Conservation (phyloP, 2,888 invertebrate genomes). For the Chaitophorus viminalis region DNA sequence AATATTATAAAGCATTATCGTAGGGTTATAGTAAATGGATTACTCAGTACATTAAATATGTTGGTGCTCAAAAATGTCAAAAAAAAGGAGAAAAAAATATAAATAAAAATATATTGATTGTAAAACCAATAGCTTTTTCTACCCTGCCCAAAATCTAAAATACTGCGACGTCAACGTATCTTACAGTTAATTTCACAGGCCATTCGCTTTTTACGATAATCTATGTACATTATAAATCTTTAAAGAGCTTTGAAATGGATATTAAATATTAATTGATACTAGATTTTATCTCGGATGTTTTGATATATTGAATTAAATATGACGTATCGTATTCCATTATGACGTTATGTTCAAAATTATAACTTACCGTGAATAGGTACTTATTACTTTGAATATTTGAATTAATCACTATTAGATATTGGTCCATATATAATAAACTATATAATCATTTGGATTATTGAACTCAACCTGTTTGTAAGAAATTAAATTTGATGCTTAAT, state of each 20-base stretch:
- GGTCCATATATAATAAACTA: too few relatives aligned
- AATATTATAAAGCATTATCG: not conserved
- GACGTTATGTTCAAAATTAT: too few relatives aligned
- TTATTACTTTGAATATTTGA: too few relatives aligned
- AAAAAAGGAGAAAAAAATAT: not conserved
- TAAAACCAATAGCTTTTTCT: slow-evolving; percentile 9
- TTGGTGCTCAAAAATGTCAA: not conserved
- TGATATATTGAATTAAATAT: not conserved
- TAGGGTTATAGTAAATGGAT: not conserved
- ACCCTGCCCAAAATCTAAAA: not conserved
- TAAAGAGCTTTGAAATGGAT: not conserved
- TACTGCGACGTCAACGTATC: slow-evolving; percentile 15
- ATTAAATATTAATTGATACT: slow-evolving; percentile 30
- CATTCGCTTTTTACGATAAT: slow-evolving; percentile 41
- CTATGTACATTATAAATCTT: not conserved
- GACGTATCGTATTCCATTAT: too few relatives aligned
- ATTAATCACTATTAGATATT: too few relatives aligned
- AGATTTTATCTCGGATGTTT: not conserved
- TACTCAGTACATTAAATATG: not conserved
- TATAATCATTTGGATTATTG: too few relatives aligned
- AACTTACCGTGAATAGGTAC: too few relatives aligned
- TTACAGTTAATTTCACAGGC: slow-evolving; percentile 46
- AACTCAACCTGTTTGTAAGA: too few relatives aligned
- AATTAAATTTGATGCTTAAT: too few relatives aligned
- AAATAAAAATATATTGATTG: slow-evolving; percentile 30